phyloP scores from a whole-genome alignment of 2,888 invertebrate genomes.

The Chironomus tentans region DNA sequence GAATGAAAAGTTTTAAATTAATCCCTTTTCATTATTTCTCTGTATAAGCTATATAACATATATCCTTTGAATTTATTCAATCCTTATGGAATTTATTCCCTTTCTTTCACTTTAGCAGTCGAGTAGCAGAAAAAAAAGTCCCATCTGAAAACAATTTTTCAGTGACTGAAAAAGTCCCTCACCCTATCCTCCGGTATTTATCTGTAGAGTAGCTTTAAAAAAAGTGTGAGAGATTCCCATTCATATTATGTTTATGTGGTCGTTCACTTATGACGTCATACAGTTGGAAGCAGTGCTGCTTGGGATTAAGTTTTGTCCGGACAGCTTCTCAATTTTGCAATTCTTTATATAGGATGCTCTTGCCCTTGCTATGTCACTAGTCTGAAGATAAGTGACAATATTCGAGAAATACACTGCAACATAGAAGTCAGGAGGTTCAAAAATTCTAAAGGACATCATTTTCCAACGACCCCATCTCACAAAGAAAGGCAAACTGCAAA shows the following conservation, averaged over 20 bases:
- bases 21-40: not conserved
- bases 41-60: not conserved
- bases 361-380: too few species aligned
- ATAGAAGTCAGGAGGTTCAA: too few species aligned
- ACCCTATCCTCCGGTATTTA: too few species aligned
- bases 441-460: too few species aligned
- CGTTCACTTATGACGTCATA: too few species aligned
- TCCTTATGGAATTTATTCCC: not conserved
- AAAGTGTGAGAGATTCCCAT: not conserved
- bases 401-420: too few species aligned
- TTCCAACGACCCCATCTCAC: too few species aligned
- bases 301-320: too few species aligned
- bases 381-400: too few species aligned
- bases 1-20: conserved; percentile 8
- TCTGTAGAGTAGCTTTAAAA: not conserved
- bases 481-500: not conserved
- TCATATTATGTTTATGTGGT: not conserved
- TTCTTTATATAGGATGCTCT: too few species aligned
- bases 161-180: not conserved
- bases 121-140: not conserved
- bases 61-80: not conserved
- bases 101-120: not conserved
- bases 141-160: conserved; percentile 6
- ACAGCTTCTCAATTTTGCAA: too few species aligned
- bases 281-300: too few species aligned